Percentiles rank a stretch among this genome's conserved stretches.
phyloP scores from a whole-genome alignment of 1,140 invertebrate species.

The Drosophila suzukii region DNA sequence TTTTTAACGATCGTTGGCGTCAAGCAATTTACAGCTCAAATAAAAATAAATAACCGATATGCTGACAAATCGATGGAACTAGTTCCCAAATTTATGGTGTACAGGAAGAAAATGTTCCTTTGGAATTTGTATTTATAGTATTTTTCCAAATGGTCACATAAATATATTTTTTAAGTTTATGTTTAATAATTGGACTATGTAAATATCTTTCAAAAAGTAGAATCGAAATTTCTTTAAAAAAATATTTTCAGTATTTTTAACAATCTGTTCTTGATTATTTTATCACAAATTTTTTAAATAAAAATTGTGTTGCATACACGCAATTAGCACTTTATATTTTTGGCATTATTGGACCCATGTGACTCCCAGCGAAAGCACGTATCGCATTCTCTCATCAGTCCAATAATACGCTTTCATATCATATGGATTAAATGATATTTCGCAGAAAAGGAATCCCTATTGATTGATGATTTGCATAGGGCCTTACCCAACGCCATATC shows the following conservation, averaged over 20 bases:
- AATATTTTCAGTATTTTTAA: no score
- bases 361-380: slow-evolving; percentile 5
- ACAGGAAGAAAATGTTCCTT: neutral
- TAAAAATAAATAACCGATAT: slow-evolving; percentile 68
- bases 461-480: slow-evolving; percentile 59
- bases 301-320: neutral
- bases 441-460: slow-evolving; percentile 18
- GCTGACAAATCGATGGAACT: slow-evolving; percentile 64
- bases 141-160: neutral
- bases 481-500: slow-evolving; percentile 34
- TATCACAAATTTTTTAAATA: neutral
- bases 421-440: slow-evolving; percentile 5
- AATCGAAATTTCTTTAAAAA: no score
- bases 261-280: neutral
- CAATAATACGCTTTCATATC: slow-evolving; percentile 24
- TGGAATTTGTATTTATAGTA: neutral
- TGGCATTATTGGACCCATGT: neutral
- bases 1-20: slow-evolving; percentile 71
- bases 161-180: no score
- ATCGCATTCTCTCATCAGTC: slow-evolving; percentile 15
- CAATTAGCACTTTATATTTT: neutral
- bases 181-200: no score
- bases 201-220: no score
- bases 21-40: slow-evolving; percentile 77
- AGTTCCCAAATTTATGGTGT: slow-evolving; percentile 26